Base-by-base conservation (phyloP, 2,113 vertebrate species). In the Campylorhamphus procurvoides region DNA sequence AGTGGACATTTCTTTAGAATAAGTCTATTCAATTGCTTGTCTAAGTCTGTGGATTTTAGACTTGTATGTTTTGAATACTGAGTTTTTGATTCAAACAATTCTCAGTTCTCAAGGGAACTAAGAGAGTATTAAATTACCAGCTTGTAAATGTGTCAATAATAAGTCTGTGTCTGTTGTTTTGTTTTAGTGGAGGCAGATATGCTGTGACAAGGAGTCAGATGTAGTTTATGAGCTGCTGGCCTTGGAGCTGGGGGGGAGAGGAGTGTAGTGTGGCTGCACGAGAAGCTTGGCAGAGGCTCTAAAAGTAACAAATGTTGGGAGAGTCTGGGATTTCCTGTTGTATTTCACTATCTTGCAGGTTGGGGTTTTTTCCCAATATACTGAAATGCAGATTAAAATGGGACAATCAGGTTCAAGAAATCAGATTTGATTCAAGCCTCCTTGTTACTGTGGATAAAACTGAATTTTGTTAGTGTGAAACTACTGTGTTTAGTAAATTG, bases 171-270 rank as follows among this genome's bases (percentile, higher is more conserved):
- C 5, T 2, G 1, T 27, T 62, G 14, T 52, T 85, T n/a, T 72
- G 47, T n/a, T 89, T 31, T 40, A 60, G 29, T 64, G 39, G 49
- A 74, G 33, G 35, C 17, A 66, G 19, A 31, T 69, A 35, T 0
- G 1, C 16, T 46, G 9, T 35, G 49, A 31, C 23, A 25, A 42
- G 18, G 40, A 42, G 9, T 74, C 0, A 0, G 19, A 25, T 3
- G 1, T 40, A 29, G 44, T 28, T 80, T 16, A 47, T 25, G 78
- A 90, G n/a, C 18, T 67, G 17, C 17, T 63, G n/a, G 31, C 44
- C 42, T 73, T 37, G 35, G 47, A 72, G 27, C 18, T 23, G 7
- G 9, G 55, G 39, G 11, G 33, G 47, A 49, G 35, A 24, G 20
- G 6, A 68, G 14, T 19, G 14, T 23, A 12, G 29, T 7, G 7